Conservation (phyloP, 2,797 vertebrate species). For the Spinibarbus caldwelli region DNA sequence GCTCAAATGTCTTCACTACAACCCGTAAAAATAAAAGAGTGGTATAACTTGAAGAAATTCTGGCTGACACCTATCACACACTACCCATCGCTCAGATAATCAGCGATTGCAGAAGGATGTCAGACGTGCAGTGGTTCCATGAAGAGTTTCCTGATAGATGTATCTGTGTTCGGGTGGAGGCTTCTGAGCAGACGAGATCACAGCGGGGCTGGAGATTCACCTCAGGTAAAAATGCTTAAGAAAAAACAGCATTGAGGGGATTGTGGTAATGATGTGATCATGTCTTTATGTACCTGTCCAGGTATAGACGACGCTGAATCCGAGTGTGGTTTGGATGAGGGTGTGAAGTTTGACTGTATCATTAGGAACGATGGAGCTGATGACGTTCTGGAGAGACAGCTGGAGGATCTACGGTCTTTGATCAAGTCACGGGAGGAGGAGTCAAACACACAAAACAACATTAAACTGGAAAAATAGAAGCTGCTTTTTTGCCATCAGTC, state of each 20-base stretch:
- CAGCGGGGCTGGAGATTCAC: constrained; percentile 87
- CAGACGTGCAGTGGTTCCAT: constrained; percentile 89
- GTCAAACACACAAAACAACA: neutral
- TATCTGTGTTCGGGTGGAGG: constrained; percentile 79
- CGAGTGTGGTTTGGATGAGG: constrained; percentile 89
- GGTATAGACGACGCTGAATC: constrained; percentile 90
- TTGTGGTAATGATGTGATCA: neutral
- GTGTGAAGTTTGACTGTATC: constrained; percentile 84
- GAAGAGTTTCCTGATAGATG: constrained; percentile 71
- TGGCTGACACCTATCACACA: neutral
- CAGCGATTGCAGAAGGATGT: constrained; percentile 84
- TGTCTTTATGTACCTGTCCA: constrained; percentile 57
- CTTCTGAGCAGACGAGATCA: constrained; percentile 79
- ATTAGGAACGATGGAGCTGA: constrained; percentile 80
- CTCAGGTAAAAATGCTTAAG: constrained; percentile 69
- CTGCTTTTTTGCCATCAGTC: neutral
- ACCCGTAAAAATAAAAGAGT: neutral
- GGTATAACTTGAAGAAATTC: neutral
- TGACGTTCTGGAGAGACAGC: constrained; percentile 75
- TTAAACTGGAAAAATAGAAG: neutral
- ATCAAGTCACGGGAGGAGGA: constrained; percentile 37
- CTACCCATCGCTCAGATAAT: constrained; percentile 79
- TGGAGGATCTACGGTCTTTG: constrained; percentile 73
- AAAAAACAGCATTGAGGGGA: neutral
- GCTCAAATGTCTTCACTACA: neutral